Evolutionary conservation across 2,797 vertebrate genomes (phyloP).

Genomic region (Dendrocincla tyrannina): DNA sequence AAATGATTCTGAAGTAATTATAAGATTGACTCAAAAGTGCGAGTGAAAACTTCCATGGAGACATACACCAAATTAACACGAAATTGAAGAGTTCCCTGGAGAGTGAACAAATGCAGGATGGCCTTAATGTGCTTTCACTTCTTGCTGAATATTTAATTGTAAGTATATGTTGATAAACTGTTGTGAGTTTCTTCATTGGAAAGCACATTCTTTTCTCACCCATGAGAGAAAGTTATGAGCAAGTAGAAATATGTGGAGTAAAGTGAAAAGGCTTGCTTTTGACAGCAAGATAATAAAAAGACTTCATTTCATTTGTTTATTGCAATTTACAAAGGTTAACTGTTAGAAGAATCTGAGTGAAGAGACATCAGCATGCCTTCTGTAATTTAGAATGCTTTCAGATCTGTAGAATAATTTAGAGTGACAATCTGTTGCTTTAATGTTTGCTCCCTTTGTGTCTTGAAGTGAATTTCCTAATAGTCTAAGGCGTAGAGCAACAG

Average conservation of each 20-base stretch:
- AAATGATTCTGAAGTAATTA: conserved; percentile 50
- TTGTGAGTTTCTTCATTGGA: neutral
- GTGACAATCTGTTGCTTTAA: neutral
- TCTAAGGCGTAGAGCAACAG: neutral
- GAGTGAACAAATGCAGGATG: neutral
- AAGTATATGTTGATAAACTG: neutral
- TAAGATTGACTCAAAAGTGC: neutral
- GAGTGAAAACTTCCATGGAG: neutral
- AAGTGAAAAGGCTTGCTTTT: neutral
- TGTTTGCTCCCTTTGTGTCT: neutral
- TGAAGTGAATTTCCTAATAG: neutral
- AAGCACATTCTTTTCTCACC: neutral
- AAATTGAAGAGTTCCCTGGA: neutral
- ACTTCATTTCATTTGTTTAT: neutral
- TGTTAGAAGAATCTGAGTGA: neutral
- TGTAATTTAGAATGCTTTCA: neutral
- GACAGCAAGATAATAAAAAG: neutral
- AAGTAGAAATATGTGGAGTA: neutral
- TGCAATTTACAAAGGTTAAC: neutral
- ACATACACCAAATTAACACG: neutral
- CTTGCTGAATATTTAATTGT: conserved; percentile 26
- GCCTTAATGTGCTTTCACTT: neutral
- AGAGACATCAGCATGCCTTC: neutral
- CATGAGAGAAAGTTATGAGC: neutral
- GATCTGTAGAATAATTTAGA: neutral